Percentiles rank a stretch among this genome's conserved stretches.
These are phyloP conservation scores for Xyrauchen texanus DNA, from an alignment of 2,113 vertebrate species.

Conservation along the genomic window DNA sequence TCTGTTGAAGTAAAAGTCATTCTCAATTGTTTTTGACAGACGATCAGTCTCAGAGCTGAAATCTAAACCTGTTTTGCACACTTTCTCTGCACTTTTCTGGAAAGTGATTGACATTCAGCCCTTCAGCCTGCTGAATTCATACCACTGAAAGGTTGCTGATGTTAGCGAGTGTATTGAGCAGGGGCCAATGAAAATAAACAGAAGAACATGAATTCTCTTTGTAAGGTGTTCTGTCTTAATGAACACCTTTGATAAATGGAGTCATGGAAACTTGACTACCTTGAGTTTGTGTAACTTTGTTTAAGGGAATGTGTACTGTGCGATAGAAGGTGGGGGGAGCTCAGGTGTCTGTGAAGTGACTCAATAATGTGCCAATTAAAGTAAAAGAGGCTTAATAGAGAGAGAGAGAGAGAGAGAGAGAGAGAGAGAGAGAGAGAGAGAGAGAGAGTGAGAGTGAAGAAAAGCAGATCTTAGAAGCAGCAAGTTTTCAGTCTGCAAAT, in stretches of 20 bases:
- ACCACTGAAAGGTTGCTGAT: conserved; percentile 82
- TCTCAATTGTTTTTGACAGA: conserved; percentile 45
- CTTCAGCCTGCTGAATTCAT: conserved; percentile 66
- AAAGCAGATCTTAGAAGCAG: conserved; percentile 63
- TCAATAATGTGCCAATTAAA: conserved; percentile 50
- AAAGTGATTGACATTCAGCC: conserved; percentile 54
- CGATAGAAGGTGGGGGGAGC: conserved; percentile 38
- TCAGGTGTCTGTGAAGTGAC: conserved; percentile 62
- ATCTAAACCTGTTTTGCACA: conserved; percentile 38
- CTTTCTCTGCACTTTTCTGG: conserved; percentile 23
- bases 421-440: not conserved
- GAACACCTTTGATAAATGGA: conserved; percentile 81
- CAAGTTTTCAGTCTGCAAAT: conserved; percentile 70
- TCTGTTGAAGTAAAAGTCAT: conserved; percentile 12
- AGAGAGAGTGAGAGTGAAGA: conserved; percentile 35
- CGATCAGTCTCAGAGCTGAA: conserved; percentile 52
- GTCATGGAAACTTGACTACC: conserved; percentile 59
- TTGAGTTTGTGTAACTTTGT: conserved; percentile 61
- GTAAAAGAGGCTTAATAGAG: conserved; percentile 15
- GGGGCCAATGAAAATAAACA: conserved; percentile 86
- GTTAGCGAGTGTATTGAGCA: conserved; percentile 78
- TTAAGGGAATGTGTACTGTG: conserved; percentile 44
- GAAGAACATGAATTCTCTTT: conserved; percentile 85
- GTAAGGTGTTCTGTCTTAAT: conserved; percentile 82
- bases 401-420: conserved; percentile 8